Evolutionary conservation across 1,140 invertebrate genomes (phyloP).

Genomic region (Apolygus lucorum): DNA sequence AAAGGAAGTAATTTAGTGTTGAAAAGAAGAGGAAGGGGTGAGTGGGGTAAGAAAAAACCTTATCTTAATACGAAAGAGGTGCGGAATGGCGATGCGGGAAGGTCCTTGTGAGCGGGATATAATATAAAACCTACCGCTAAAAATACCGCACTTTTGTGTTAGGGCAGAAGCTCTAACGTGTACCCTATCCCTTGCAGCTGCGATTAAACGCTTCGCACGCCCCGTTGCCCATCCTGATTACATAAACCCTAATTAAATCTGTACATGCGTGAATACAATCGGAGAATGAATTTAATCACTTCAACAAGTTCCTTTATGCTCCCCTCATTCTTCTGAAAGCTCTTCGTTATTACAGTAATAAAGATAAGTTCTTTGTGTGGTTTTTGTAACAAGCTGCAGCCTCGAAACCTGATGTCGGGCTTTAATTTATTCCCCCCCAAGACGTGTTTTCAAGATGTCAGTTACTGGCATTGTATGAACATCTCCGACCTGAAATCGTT

Average conservation of each 20-base stretch:
- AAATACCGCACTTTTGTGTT: background rate
- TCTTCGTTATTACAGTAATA: no score
- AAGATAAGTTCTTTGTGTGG: no score
- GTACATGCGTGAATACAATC: conserved; percentile 3
- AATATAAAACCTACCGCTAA: background rate
- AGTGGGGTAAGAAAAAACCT: background rate
- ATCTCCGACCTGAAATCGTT: no score
- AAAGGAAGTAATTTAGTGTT: conserved; percentile 20
- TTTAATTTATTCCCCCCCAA: no score
- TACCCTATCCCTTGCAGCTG: background rate
- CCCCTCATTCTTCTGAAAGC: background rate
- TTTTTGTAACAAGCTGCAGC: no score
- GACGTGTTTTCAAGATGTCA: no score
- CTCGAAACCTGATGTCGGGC: no score
- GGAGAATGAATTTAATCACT: conserved; percentile 6
- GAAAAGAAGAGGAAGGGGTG: background rate
- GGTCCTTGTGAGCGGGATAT: background rate
- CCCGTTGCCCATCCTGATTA: background rate
- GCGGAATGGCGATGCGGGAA: background rate
- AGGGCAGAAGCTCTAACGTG: background rate
- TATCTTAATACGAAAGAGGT: conserved; percentile 15
- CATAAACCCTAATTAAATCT: background rate
- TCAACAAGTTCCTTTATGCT: background rate
- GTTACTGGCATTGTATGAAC: no score
- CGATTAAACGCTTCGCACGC: background rate